Percentiles rank a stretch among this genome's conserved stretches.
phyloP scores from a whole-genome alignment of 2,113 vertebrate species.

The Pycnonotus jocosus region DNA sequence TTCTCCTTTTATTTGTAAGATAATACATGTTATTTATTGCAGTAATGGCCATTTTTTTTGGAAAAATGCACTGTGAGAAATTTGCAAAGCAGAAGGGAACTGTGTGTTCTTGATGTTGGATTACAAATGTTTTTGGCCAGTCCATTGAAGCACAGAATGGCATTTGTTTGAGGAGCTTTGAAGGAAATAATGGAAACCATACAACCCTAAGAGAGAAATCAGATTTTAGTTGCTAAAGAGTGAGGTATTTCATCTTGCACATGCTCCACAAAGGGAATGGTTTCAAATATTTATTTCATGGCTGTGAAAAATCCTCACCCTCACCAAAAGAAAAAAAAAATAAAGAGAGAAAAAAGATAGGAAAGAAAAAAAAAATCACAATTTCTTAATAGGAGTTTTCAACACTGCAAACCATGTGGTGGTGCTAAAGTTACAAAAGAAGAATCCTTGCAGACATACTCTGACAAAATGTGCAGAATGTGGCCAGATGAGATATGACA shows the following conservation, averaged over 20 bases:
- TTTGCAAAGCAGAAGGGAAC: background rate
- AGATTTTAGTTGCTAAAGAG: background rate
- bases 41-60: background rate
- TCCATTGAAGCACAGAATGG: background rate
- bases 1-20: background rate
- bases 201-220: background rate
- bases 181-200: background rate
- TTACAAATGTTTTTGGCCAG: background rate
- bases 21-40: background rate
- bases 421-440: constrained; percentile 62
- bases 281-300: background rate
- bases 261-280: background rate
- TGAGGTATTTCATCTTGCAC: background rate
- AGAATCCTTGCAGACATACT: background rate
- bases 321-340: too few species aligned
- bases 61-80: background rate
- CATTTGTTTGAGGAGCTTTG: background rate
- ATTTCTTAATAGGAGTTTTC: background rate
- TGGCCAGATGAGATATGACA: constrained; percentile 23
- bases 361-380: background rate
- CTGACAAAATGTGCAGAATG: background rate
- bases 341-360: fast-evolving
- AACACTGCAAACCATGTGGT: constrained; percentile 48
- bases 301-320: background rate
- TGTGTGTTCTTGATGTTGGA: background rate